A percentile compares a stretch with the other conserved stretches of the same genome.
These are phyloP conservation scores for Trichechus manatus DNA, from an alignment of 2,113 vertebrate genomes.

Conservation along the genomic window DNA sequence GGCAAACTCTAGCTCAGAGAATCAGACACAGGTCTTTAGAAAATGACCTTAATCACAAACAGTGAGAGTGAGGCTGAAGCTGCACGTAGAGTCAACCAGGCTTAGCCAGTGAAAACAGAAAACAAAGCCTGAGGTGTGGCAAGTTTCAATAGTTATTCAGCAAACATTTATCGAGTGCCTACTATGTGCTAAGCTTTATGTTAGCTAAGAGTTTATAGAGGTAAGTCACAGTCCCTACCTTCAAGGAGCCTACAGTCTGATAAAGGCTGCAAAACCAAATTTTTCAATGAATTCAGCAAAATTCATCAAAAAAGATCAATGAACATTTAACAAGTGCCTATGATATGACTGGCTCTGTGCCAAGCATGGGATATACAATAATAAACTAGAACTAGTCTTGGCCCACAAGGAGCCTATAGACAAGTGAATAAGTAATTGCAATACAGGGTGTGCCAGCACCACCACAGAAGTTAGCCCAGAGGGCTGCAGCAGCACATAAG, in stretches of 20 bases:
- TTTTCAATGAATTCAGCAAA: background rate
- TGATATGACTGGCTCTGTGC: background rate
- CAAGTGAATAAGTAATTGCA: background rate
- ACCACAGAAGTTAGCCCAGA: background rate
- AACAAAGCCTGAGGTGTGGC: background rate
- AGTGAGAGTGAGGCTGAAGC: background rate
- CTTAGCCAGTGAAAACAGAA: background rate
- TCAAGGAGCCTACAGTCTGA: background rate
- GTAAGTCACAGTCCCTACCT: no score
- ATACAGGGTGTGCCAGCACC: no score
- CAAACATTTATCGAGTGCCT: background rate
- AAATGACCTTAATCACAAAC: background rate
- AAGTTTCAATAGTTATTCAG: background rate
- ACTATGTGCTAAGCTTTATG: no score
- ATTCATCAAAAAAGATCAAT: background rate
- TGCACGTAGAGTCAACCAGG: background rate
- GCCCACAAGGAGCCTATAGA: background rate
- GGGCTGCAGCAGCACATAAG: background rate
- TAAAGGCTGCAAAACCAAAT: background rate
- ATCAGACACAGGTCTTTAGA: background rate
- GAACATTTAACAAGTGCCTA: background rate
- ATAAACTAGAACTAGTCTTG: background rate
- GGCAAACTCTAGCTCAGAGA: background rate
- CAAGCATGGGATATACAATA: background rate
- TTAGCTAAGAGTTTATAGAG: no score